Percentiles rank a stretch among this genome's conserved stretches.
Conservation (phyloP, 2,888 invertebrate genomes). For the Lumbricus terrestris region DNA sequence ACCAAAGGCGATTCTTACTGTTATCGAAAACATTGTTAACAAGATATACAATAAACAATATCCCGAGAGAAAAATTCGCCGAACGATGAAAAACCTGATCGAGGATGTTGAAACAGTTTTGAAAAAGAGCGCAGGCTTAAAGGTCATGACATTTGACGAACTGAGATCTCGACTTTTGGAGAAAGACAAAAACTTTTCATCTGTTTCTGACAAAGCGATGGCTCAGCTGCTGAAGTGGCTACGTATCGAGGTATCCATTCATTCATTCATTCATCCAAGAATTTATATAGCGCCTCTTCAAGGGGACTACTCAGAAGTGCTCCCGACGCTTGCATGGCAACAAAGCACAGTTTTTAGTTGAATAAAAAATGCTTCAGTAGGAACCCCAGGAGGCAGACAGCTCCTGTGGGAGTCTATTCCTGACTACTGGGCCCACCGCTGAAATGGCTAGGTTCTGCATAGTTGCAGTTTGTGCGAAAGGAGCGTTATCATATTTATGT, state of each 20-base stretch:
- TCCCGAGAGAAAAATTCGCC: background rate
- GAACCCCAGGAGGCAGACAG: no score
- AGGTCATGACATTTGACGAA: slow-evolving; percentile 10
- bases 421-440: no score
- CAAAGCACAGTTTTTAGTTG: no score
- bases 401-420: no score
- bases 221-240: slow-evolving; percentile 8
- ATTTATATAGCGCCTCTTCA: no score
- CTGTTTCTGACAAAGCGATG: background rate
- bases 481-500: no score
- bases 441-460: no score
- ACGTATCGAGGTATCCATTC: background rate
- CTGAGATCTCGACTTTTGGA: background rate
- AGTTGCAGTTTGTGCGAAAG: no score
- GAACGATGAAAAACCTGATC: background rate
- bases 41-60: background rate
- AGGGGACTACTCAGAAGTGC: no score
- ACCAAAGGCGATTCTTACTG: slow-evolving; percentile 9
- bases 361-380: no score
- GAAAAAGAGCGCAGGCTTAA: background rate
- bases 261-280: no score
- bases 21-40: background rate
- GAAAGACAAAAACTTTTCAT: background rate
- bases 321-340: no score
- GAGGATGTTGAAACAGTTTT: background rate